Base-by-base conservation (phyloP, 2,113 vertebrate species). In the Cyprinus carpio region DNA sequence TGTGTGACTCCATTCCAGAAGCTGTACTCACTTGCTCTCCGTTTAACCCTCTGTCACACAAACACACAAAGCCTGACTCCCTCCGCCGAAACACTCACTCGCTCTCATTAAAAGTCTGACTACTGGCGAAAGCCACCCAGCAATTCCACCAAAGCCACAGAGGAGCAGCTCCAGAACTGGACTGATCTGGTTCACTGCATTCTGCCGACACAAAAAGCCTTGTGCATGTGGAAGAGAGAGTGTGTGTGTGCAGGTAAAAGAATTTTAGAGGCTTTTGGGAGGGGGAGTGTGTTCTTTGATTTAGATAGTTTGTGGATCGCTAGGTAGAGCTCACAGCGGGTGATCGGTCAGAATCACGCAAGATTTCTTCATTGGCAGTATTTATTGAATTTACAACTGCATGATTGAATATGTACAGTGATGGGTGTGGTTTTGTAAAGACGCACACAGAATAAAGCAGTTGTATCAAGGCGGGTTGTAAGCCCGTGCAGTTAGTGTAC, bases 1-100 rank as follows among this genome's bases (percentile, higher is more conserved):
- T 90, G 75, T 86, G 76, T 87, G 84, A 92, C 91, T 91, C 88
- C 60, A 64, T 87, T 58, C 58, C 87, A 89, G 86, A 89, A 80
- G 84, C 80, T 62, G 79, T 86, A 51, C 83, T 90, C 86, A 87
- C 67, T 25, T 75, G 16, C 56, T 34, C 72, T 84, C 71, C 34
- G 62, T 72, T 82, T 72, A 85, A 84, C 43, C 60, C 58, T 87
- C 58, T 58, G 16, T 29, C 69, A 54, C 54, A 65, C 31, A 40
- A 46, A 65, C 23, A 60, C 81, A 76, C 77, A 81, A 69, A 67
- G n/a, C 43, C 65, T 31, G 62, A 56, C 72, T 40, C 13, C 34
- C 37, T 37, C 31, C 4, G 2, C 67, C 25, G 15, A 84, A 25
- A 60, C 34, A 31, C 40, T 12, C 54, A 16, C 54, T 75, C 58